Evolutionary conservation across 2,888 invertebrate genomes (phyloP), one percentile per base, ranked within the genome.

Genomic region (Magallana nippona): DNA sequence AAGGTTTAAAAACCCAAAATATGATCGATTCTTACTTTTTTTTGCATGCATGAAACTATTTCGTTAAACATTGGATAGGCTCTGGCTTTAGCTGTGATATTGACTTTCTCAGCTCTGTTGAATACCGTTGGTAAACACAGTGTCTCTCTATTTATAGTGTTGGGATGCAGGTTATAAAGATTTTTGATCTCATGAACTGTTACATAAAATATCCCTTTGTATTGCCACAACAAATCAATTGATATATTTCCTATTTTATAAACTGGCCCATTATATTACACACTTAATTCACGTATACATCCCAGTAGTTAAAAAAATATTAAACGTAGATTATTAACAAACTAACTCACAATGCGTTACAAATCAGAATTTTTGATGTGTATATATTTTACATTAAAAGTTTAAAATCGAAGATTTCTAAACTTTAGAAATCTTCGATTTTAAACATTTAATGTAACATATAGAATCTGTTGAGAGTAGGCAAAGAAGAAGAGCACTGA

Each of bases 51-150:
- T 15, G 32, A 32, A 27, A 71, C 71, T 32, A 13, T 71, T 71
- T 71, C 71, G 22, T 27, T 71, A 71, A 71, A 71, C 71, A 71
- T 27, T 71, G 71, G 71, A 71, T 71, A 27, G 71, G 71, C 71
- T 11, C 15, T 15, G 22, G 15, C 19, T 27, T n/a, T 13, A 5
- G 71, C 71, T 71, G 71, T 15, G 19, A 60, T 71, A 71, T 71
- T 27, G 71, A 71, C 71, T 10, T 11, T 71, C 22, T 22, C 71
- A 32, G 71, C 17, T 60, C 60, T n/a, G 60, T 71, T 71, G 71
- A 71, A 71, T 22, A 27, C 71, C 71, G 71, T 71, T 32, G 10
- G 71, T 71, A 71, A 71, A 71, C 22, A 71, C 27, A 10, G 10
- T 32, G 44, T 32, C 10, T 27, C n/a, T 27, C 60, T 60, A n/a